Evolutionary conservation across 2,888 invertebrate genomes (phyloP).

Genomic region (Cabera pusaria): DNA sequence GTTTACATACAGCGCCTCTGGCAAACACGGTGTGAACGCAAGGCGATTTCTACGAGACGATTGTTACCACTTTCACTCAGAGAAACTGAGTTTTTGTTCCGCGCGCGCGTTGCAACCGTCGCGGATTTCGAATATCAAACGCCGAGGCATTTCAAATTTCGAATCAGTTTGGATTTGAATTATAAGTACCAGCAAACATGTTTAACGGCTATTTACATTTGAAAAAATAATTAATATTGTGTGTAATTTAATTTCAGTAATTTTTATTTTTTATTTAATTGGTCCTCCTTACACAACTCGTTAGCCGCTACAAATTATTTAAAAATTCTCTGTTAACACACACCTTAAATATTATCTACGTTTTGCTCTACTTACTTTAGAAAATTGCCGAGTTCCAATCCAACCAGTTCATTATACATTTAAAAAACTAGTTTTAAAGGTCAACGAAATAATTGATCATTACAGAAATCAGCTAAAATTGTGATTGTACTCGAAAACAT

Average conservation of each 20-base stretch:
- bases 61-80: conserved; percentile 78
- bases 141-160: conserved; percentile 29
- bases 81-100: conserved; percentile 77
- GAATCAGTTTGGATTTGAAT: conserved; percentile 20
- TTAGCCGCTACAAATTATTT: no score
- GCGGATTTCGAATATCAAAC: conserved; percentile 57
- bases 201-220: no score
- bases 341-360: conserved; percentile 4
- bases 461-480: no score
- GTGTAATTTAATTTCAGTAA: no score
- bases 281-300: no score
- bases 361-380: conserved; percentile 20
- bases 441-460: no score
- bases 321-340: no score
- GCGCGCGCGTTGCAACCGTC: conserved; percentile 39
- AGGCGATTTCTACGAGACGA: conserved; percentile 62
- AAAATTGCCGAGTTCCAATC: conserved; percentile 6
- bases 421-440: conserved; percentile 13
- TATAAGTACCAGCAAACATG: no score
- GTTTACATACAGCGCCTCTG: conserved; percentile 5
- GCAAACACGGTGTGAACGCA: conserved; percentile 34
- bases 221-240: no score
- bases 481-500: no score
- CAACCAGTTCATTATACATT: conserved; percentile 1
- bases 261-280: no score